Base-by-base conservation (phyloP, 2,888 invertebrate genomes). In the Atherix ibis region DNA sequence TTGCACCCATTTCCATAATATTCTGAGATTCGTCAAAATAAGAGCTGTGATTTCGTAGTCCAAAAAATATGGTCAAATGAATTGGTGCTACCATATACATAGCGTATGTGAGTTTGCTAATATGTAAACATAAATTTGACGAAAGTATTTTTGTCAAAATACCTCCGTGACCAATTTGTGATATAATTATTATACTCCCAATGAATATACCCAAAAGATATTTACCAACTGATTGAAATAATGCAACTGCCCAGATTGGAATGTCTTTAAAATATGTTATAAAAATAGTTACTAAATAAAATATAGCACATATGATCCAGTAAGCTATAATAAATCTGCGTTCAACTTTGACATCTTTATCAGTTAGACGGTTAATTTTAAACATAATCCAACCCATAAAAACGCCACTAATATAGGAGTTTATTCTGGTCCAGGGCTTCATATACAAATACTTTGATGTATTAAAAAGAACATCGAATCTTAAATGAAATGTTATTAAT, bases 361-460 rank as follows among this genome's bases (percentile, higher is more conserved):
- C 2, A 3, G 9, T n/a, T n/a, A 5, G n/a, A 4, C 22, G 3
- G 14, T 24, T 22, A 2, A 29, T 12, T 24, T 25, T 18, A 18
- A 10, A 13, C 19, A 34, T 19, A n/a, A 34, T 13, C 14, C 16
- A 34, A 5, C 34, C 34, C 19, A 34, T 15, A 9, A 36, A 13
- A 26, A 26, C 26, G 16, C 29, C 36, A 18, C 28, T 30, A 31
- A 32, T 22, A 19, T 32, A 32, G 3, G 32, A 28, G 33, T 37
- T 31, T 10, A 34, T 34, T 28, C 34, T 10, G 5, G 34, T 37
- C 37, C 34, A 34, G 10, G 27, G 30, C 13, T 27, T 33, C 12
- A 16, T 24, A n/a, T 34, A 34, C 2, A 34, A 6, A 25, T 17
- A 24, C n/a, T 19, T 15, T n/a, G 24, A 24, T 13, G 34, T 34